Evolutionary conservation across 2,888 invertebrate species (phyloP), one percentile per base, ranked within the genome.

Genomic region (Tiphia femorata): DNA sequence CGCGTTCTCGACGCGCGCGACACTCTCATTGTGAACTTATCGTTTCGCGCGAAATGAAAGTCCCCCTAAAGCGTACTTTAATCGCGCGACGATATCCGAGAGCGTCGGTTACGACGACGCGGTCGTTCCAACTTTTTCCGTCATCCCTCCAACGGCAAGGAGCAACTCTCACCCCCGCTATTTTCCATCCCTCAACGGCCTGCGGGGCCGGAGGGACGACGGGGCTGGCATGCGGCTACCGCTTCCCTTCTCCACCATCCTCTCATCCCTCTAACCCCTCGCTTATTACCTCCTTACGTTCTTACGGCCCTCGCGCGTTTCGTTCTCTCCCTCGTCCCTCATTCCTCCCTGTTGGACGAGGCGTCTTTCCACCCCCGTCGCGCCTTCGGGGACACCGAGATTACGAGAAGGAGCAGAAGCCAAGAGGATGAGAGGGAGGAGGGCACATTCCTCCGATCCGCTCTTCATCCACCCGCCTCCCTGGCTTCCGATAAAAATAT

Each of bases 231-330:
- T 19, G n/a, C 37, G 19, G 17, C 37, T 10, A 12, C 23, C 10
- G 4, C 17, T n/a, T 29, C 23, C 37, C 5, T n/a, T 5, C 12
- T 10, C 21, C 1, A 14, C 37, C n/a, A n/a, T n/a, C n/a, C n/a
- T n/a, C n/a, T n/a, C n/a, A n/a, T n/a, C 33, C 33, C 8, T 33
- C 33, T 33, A 14, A 30, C 21, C 40, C 27, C 40, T 27, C 33
- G 30, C 58, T 58, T 58, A 57, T 62, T 59, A 62, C 50, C 54
- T 51, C 51, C 33, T 51, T 62, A 55, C 50, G 50, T 51, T 55
- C 33, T 51, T 62, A 55, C 50, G 50, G 35, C 43, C 43, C 43
- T 44, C 30, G 30, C 19, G 10, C 43, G 29, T 44, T 44, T 44
- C 43, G 37, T 12, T 25, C 17, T 19, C 33, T 27, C 35, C 30